phyloP scores from a whole-genome alignment of 1,140 invertebrate species.

The Drosophila kohkoa region DNA sequence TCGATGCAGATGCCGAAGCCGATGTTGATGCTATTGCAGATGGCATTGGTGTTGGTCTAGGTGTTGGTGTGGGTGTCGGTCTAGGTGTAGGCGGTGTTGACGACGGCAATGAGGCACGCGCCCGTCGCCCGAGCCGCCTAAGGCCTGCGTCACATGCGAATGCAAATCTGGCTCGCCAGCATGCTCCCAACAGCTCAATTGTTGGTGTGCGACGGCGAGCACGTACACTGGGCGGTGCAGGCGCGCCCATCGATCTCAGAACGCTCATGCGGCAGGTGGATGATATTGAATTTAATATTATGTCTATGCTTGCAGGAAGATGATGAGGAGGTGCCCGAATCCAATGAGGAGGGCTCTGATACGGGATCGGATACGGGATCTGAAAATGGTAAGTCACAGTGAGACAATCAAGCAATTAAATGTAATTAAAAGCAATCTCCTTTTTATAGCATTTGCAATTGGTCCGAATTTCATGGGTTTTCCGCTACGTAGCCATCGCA shows the following conservation, averaged over 20 bases:
- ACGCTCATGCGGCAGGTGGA: slow-evolving; percentile 72
- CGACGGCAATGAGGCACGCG: slow-evolving; percentile 33
- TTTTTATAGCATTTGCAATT: slow-evolving; percentile 57
- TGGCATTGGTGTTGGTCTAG: slow-evolving; percentile 18
- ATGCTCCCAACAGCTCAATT: slow-evolving; percentile 78
- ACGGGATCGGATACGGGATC: slow-evolving; percentile 75
- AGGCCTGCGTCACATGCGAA: slow-evolving; percentile 53
- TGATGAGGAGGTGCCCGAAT: slow-evolving; percentile 83
- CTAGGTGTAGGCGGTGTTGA: slow-evolving; percentile 26
- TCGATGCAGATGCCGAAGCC: slow-evolving; percentile 29
- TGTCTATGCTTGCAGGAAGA: slow-evolving; percentile 84
- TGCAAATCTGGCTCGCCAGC: slow-evolving; percentile 70
- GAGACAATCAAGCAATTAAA: neutral
- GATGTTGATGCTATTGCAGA: slow-evolving; percentile 12
- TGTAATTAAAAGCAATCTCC: slow-evolving; percentile 7
- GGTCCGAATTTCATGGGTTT: slow-evolving; percentile 70
- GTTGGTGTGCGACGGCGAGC: slow-evolving; percentile 77
- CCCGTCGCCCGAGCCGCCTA: slow-evolving; percentile 47
- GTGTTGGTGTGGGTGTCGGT: slow-evolving; percentile 11
- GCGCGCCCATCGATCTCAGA: slow-evolving; percentile 64
- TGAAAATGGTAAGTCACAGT: slow-evolving; percentile 60
- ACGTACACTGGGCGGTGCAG: slow-evolving; percentile 69
- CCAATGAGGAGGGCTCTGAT: slow-evolving; percentile 81
- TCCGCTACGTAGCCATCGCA: slow-evolving; percentile 60
- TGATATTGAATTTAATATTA: slow-evolving; percentile 81